These are phyloP conservation scores for Chondrilla cf. caribensis DNA, from an alignment of 37 sponge, comb jelly and placozoan genomes.

Conservation along the genomic window DNA sequence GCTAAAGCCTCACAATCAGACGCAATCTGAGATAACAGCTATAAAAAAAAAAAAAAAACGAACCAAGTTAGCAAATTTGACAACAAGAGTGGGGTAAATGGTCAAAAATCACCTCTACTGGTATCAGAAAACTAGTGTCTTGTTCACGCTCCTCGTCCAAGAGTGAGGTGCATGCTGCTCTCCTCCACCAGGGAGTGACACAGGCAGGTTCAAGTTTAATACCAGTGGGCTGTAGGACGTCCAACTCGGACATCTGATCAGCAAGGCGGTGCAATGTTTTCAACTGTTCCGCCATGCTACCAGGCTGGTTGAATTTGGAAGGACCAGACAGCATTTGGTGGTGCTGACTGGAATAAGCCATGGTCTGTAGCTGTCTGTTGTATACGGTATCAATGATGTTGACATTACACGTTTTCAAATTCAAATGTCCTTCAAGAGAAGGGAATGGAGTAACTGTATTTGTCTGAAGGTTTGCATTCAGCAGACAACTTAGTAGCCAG, in stretches of 20 bases:
- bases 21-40: too few species aligned
- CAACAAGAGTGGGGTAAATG: too few species aligned
- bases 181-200: background rate
- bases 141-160: background rate
- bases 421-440: background rate
- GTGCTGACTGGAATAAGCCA: background rate
- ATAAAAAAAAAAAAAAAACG: too few species aligned
- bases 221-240: background rate
- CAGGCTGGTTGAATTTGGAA: too few species aligned
- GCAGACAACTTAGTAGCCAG: background rate
- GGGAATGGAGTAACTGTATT: background rate
- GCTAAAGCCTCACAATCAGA: too few species aligned
- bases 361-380: background rate
- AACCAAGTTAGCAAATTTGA: too few species aligned
- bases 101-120: too few species aligned
- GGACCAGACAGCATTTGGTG: too few species aligned
- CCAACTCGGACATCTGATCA: background rate
- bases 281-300: background rate
- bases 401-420: background rate
- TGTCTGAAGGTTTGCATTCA: background rate
- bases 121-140: too few species aligned
- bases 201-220: background rate
- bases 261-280: background rate
- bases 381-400: background rate
- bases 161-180: background rate